Evolutionary conservation across 2,113 vertebrate species (phyloP).

Genomic region (Gobius niger): DNA sequence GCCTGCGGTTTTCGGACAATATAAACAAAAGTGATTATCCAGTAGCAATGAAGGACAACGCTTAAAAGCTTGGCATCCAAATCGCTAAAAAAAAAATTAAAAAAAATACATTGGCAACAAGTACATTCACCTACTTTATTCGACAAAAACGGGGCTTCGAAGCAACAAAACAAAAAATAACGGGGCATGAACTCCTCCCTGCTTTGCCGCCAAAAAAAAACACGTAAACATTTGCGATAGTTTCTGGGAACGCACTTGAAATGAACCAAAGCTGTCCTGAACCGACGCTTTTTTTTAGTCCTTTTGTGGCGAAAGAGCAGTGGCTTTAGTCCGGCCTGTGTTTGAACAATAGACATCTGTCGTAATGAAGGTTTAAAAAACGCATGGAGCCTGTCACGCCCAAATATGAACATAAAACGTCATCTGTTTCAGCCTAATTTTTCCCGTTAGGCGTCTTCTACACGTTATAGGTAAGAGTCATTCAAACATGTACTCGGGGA

Average conservation of each 20-base stretch:
- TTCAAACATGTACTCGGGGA: conserved; percentile 15
- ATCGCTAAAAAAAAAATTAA: conserved; percentile 21
- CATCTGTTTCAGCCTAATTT: neutral
- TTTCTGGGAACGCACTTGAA: neutral
- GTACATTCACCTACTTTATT: conserved; percentile 53
- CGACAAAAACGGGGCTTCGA: conserved; percentile 18
- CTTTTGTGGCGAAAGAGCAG: neutral
- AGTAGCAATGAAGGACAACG: conserved; percentile 18
- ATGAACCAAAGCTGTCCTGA: conserved; percentile 15
- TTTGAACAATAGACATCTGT: conserved; percentile 25
- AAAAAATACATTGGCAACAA: conserved; percentile 27
- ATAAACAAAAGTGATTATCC: conserved; percentile 5
- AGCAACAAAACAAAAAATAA: neutral
- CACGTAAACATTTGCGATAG: neutral
- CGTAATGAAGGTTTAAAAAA: conserved; percentile 7
- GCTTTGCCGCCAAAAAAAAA: conserved; percentile 57
- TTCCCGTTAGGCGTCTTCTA: conserved; percentile 7
- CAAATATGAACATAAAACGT: conserved; percentile 9
- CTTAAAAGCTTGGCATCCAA: conserved; percentile 31
- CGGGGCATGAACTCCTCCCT: neutral
- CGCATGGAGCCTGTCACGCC: neutral
- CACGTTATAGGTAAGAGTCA: neutral
- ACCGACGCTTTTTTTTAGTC: conserved; percentile 15
- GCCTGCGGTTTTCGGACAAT: neutral
- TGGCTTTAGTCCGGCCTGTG: neutral